Evolutionary conservation across 2,797 vertebrate species (phyloP), one percentile per base, ranked within the genome.

Genomic region (Onychomys arenicola): DNA sequence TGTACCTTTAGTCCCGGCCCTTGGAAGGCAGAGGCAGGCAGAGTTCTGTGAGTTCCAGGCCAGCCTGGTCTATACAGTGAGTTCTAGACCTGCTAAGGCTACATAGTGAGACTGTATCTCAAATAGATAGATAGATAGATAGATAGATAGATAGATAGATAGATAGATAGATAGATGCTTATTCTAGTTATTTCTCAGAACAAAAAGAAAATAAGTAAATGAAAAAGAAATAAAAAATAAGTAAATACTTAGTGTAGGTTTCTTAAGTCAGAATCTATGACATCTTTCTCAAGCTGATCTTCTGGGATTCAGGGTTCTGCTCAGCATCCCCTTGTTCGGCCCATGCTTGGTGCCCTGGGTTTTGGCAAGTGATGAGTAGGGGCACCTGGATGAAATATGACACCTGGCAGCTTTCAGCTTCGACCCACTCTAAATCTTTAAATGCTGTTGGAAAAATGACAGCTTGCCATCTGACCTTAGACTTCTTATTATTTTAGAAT

Each of bases 401-500:
- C 32, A 10, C 63, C 34, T 69, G 25, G 25, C 29, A 32, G 1
- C 32, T 84, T 34, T 77, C 76, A 55, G 6, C 21, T 82, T 93
- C 75, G 77, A 84, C n/a, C 71, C 16, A 49, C 19, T 65, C 27
- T n/a, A 40, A 73, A 63, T 46, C 49, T 46, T 73, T 94, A 63
- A 86, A 77, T 80, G 75, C 43, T 46, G 11, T 4, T 71, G 14
- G 32, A 55, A 63, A 96, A 89, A 89, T 8, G 43, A 87, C 32
- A 80, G 65, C 61, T 17, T 17, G 32, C 87, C 92, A 49, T 29
- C 63, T 46, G 61, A 86, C 27, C 78, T 16, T 75, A 37, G 52
- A 73, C 75, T 78, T 76, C 9, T 83, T 61, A 23, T 55, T 93
- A 88, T 88, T 93, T 88, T 77, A 92, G 90, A 93, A 84, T n/a